Percentiles rank a stretch among this genome's conserved stretches.
These are phyloP conservation scores for Euplexia lucipara DNA, from an alignment of 2,888 invertebrate species.

Conservation along the genomic window DNA sequence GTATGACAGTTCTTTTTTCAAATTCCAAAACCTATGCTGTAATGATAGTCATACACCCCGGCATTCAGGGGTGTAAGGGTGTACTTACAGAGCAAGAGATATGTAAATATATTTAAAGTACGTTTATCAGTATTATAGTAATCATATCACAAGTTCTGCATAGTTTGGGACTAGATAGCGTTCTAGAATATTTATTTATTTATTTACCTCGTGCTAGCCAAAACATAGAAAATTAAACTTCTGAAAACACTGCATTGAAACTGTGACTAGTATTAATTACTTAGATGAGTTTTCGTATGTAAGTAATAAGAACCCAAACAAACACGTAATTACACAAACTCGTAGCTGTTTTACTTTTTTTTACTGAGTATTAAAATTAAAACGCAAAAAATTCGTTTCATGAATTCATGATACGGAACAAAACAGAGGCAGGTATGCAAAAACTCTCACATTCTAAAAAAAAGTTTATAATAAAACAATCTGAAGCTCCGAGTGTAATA, in stretches of 20 bases:
- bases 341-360: conserved; percentile 52
- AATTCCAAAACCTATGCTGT: too few relatives aligned
- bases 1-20: too few relatives aligned
- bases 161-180: too few relatives aligned
- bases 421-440: conserved; percentile 79
- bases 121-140: too few relatives aligned
- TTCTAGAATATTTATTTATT: too few relatives aligned
- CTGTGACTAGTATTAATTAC: conserved; percentile 35
- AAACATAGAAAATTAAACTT: conserved; percentile 6
- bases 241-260: conserved; percentile 5
- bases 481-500: conserved; percentile 79
- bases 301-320: conserved; percentile 56
- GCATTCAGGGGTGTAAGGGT: too few relatives aligned
- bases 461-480: conserved; percentile 85
- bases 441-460: conserved; percentile 81
- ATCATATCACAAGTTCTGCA: too few relatives aligned
- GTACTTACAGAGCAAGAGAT: too few relatives aligned
- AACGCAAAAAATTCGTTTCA: conserved; percentile 75
- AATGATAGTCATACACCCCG: too few relatives aligned
- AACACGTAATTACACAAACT: conserved; percentile 48
- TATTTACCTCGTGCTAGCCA: background rate
- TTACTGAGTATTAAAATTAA: conserved; percentile 75
- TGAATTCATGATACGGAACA: conserved; percentile 83
- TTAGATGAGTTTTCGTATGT: conserved; percentile 37
- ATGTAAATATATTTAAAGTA: too few relatives aligned